Base-by-base conservation (phyloP, 2,888 invertebrate genomes). In the Calameuta filiformis region DNA sequence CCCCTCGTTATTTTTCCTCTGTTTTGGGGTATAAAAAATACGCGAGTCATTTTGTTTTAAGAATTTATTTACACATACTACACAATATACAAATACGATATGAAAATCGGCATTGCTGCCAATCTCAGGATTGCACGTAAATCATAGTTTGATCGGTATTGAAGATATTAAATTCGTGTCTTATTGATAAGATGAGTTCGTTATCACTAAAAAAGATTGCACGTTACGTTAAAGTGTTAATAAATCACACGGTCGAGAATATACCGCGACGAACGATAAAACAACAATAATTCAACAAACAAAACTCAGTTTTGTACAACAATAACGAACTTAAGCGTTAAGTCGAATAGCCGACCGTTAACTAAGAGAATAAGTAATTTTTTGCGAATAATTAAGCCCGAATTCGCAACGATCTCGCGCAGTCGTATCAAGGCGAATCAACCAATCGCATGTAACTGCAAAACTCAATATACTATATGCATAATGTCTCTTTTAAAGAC, bases 11-110 rank as follows among this genome's bases (percentile, higher is more conserved):
- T 23, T 56, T 23, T 9, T 56, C 9, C 56, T 56, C 23, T 56
- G 56, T 9, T 56, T 23, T 9, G 6, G 6, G 56, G 23, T 56
- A 73, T 35, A 23, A 12, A 73, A 35, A 35, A 34, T 0, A 15
- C 12, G 30, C 0, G 56, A 56, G 9, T 11, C 4, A 37, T 12
- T 69, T 82, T 81, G 80, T 73, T 78, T 83, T 84, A 80, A 82
- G 80, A 80, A 81, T 85, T 85, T 85, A 85, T 85, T 85, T 85
- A 85, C 84, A 85, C 80, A 79, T 82, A 80, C 85, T 85, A 85
- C 84, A 85, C 80, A 84, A 85, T 85, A 85, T 85, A 85, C 83
- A 85, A 79, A 56, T 79, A 76, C 78, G 80, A 80, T 80, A 80
- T 80, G 80, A 78, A 80, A 80, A 73, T 73, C 75, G 71, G 75